These are phyloP conservation scores for Chymomyza caudatula DNA, from an alignment of 2,888 invertebrate species.

Conservation along the genomic window DNA sequence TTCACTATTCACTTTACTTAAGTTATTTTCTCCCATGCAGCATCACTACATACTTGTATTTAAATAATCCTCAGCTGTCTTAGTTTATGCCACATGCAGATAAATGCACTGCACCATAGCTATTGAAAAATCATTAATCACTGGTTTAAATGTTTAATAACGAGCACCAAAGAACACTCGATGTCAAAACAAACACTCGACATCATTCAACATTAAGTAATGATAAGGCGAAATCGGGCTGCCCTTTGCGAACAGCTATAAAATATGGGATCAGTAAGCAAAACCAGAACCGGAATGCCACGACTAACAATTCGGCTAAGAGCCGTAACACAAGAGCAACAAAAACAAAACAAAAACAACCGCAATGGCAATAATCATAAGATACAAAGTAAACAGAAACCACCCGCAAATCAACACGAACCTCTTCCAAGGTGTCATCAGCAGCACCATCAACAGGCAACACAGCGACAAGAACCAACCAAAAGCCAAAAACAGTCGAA, in stretches of 20 bases:
- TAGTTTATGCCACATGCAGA: neutral
- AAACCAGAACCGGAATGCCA: constrained; percentile 11
- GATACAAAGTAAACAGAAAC: constrained; percentile 45
- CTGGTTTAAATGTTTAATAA: constrained; percentile 50
- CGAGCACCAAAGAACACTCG: constrained; percentile 51
- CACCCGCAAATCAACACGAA: constrained; percentile 59
- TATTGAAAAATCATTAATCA: constrained; percentile 69
- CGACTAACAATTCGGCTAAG: no score
- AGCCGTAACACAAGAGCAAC: no score
- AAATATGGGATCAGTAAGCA: constrained; percentile 36
- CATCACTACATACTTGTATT: neutral
- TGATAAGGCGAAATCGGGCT: constrained; percentile 58
- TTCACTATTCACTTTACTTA: neutral
- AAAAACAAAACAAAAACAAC: constrained; percentile 24
- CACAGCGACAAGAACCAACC: constrained; percentile 10
- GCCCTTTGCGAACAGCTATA: constrained; percentile 18
- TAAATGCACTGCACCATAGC: constrained; percentile 1
- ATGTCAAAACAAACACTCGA: constrained; percentile 77
- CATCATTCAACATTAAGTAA: constrained; percentile 75
- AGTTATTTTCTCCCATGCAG: neutral
- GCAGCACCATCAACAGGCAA: constrained; percentile 33
- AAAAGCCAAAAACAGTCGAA: constrained; percentile 39
- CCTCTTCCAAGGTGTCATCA: constrained; percentile 52
- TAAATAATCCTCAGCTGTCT: neutral
- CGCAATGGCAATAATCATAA: constrained; percentile 32